Evolutionary conservation across 1,140 invertebrate species (phyloP), one percentile per base, ranked within the genome.

Genomic region (Drosophila carrolli): DNA sequence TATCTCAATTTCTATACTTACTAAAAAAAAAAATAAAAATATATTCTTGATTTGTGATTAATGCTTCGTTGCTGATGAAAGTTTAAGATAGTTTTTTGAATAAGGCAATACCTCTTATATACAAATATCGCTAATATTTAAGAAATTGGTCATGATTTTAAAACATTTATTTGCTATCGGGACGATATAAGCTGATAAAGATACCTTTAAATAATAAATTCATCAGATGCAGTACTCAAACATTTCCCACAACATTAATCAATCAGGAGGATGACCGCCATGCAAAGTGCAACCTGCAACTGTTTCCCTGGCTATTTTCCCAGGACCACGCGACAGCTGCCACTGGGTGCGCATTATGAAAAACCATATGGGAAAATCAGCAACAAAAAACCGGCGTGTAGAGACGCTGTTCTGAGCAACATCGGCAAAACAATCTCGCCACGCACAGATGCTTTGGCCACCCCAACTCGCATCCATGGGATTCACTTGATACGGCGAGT

Each of bases 361-460:
- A 78, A 88, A 68, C 70, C 83, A 88, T 86, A 86, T 83, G 82
- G 76, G 75, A 88, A 86, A 83, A 76, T 88, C 78, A 82, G 75
- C 75, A 70, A 63, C 43, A 81, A 61, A 66, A 60, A 62, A 53
- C 16, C 50, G 16, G 32, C 50, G 27, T 16, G 32, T 4, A 37
- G 50, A 29, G 40, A 72, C 11, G 72, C 19, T 32, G 27, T 43
- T 44, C 55, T 23, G 54, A 53, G 61, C 29, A 63, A 44, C 62
- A 38, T 9, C 67, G 59, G 23, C 54, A 72, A 65, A 84, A 67
- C 72, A 86, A 85, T 85, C 77, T 60, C 65, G 50, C 44, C 48
- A 81, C 71, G 63, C 75, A 81, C 81, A 86, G 59, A 81, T 81
- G 83, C 59, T 62, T 65, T 59, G 57, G 70, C 48, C 43, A 38